phyloP scores from a whole-genome alignment of 2,113 vertebrate genomes.

The Tragelaphus buxtoni region DNA sequence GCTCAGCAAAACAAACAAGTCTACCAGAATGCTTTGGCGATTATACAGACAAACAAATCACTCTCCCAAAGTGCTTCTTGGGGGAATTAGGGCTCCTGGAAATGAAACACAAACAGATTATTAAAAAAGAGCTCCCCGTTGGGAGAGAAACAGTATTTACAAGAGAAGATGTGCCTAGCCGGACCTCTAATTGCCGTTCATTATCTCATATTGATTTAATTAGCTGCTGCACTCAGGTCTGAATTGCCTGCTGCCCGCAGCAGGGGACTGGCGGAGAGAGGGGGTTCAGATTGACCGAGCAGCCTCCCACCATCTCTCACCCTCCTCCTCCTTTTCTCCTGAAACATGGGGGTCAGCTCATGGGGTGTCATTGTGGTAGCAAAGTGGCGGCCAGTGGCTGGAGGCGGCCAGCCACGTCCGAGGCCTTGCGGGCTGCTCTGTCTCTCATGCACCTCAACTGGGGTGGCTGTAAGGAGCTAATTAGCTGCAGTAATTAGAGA shows the following conservation, averaged over 20 bases:
- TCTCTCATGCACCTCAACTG: neutral
- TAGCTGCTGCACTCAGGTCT: constrained; percentile 91
- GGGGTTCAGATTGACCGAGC: constrained; percentile 70
- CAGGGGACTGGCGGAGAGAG: constrained; percentile 76
- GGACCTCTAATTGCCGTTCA: constrained; percentile 97
- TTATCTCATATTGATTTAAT: constrained; percentile 99
- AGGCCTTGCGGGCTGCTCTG: neutral
- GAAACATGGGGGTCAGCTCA: constrained; percentile 62
- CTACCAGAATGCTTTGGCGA: constrained; percentile 87
- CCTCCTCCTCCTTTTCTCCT: neutral
- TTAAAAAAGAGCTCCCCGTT: constrained; percentile 92
- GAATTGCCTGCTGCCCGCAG: constrained; percentile 91
- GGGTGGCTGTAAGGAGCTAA: constrained; percentile 54
- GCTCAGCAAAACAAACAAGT: constrained; percentile 84
- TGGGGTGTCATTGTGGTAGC: constrained; percentile 20
- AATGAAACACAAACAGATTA: constrained; percentile 97
- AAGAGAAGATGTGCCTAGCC: constrained; percentile 91
- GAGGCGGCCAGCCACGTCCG: neutral
- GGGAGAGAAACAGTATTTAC: constrained; percentile 95
- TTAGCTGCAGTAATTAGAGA: constrained; percentile 81
- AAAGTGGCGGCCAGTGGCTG: neutral
- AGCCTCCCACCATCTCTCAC: neutral
- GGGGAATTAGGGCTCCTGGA: constrained; percentile 93
- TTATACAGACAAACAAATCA: constrained; percentile 92
- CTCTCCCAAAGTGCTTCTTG: constrained; percentile 93